Evolutionary conservation across 2,888 invertebrate genomes (phyloP).

Genomic region (Mylabris sibirica): DNA sequence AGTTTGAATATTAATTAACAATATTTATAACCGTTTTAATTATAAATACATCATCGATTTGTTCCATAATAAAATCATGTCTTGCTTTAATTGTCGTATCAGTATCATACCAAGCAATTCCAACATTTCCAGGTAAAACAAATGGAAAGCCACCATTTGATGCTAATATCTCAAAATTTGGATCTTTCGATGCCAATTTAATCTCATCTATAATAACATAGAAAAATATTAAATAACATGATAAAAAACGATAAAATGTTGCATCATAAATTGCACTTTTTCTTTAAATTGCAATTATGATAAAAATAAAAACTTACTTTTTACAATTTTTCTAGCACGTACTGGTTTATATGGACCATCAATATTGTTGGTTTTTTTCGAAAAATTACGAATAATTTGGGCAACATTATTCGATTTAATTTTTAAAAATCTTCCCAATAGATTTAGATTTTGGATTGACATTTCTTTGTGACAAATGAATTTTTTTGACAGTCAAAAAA

Average conservation of each 20-base stretch:
- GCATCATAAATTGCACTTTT: constrained; percentile 26
- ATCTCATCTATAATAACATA: constrained; percentile 45
- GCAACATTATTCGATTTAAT: constrained; percentile 29
- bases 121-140: constrained; percentile 73
- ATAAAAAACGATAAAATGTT: constrained; percentile 22
- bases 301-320: constrained; percentile 42
- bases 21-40: neutral
- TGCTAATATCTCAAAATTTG: constrained; percentile 73
- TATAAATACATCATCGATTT: constrained; percentile 52
- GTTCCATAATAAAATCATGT: constrained; percentile 56
- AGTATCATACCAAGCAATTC: constrained; percentile 73
- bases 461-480: constrained; percentile 34
- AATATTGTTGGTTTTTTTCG: constrained; percentile 52
- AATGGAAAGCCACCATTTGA: constrained; percentile 71
- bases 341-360: constrained; percentile 55
- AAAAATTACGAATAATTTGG: constrained; percentile 48
- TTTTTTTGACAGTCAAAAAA: constrained; percentile 9
- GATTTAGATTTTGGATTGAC: constrained; percentile 41
- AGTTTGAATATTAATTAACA: neutral
- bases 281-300: neutral
- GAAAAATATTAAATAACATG: constrained; percentile 14
- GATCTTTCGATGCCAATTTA: constrained; percentile 59
- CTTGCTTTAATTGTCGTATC: constrained; percentile 64
- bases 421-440: constrained; percentile 38
- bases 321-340: constrained; percentile 48